These are phyloP conservation scores for Adineta ricciae DNA, from an alignment of 2,888 invertebrate genomes.

Conservation along the genomic window DNA sequence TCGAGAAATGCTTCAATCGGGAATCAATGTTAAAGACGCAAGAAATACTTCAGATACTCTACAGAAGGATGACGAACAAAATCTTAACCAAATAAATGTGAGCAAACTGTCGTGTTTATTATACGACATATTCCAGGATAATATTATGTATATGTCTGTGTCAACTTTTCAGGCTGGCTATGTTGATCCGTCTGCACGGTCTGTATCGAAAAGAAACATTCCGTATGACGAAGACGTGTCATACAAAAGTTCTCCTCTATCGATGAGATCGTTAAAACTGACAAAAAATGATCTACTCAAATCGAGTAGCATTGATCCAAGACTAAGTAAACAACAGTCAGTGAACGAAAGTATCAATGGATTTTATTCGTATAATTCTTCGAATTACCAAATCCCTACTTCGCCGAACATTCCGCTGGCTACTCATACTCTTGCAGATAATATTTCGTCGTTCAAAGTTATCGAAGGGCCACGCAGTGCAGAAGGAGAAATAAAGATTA, in stretches of 20 bases:
- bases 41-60: neutral
- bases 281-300: neutral
- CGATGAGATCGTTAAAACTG: neutral
- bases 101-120: no score
- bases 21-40: neutral
- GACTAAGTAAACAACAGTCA: neutral
- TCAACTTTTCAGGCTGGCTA: neutral
- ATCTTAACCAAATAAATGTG: neutral
- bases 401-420: no score
- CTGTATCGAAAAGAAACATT: neutral
- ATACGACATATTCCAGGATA: no score
- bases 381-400: neutral
- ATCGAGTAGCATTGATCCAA: neutral
- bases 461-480: neutral
- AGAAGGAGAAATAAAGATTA: neutral
- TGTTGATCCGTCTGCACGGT: neutral
- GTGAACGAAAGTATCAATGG: neutral
- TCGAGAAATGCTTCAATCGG: neutral
- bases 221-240: neutral
- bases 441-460: neutral
- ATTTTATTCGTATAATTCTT: neutral
- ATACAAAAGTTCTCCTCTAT: neutral
- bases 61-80: neutral
- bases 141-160: neutral
- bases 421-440: neutral